phyloP scores from a whole-genome alignment of 2,797 vertebrate genomes.

The Microhierax caerulescens region DNA sequence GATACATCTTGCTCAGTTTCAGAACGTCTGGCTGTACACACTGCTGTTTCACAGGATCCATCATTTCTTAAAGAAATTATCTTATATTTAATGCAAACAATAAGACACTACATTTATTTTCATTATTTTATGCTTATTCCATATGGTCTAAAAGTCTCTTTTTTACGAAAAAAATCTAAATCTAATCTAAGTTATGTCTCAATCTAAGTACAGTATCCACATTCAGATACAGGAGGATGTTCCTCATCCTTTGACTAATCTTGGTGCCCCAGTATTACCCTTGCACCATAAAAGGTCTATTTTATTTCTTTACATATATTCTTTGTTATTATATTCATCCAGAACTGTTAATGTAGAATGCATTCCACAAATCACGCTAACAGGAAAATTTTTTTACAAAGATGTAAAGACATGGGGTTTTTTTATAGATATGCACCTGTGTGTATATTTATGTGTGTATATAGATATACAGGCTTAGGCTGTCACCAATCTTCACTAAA shows the following conservation, averaged over 20 bases:
- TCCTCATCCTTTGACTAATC: neutral
- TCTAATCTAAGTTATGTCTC: too few relatives aligned
- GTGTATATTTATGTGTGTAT: neutral
- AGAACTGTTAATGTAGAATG: neutral
- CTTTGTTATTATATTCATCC: neutral
- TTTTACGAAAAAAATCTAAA: too few relatives aligned
- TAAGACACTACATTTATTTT: neutral
- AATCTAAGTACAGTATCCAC: neutral
- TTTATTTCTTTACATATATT: neutral
- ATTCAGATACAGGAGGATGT: neutral
- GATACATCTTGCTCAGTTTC: neutral
- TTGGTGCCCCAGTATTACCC: neutral
- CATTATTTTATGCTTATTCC: neutral
- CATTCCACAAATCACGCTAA: neutral
- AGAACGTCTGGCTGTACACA: neutral
- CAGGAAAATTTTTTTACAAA: neutral
- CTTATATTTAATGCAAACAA: neutral
- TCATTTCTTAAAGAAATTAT: neutral
- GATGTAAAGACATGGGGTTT: neutral
- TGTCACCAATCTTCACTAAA: neutral
- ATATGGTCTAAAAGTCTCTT: neutral
- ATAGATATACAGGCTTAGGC: neutral
- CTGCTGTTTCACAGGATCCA: neutral
- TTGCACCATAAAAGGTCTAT: neutral
- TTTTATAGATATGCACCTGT: neutral